Base-by-base conservation (phyloP, 2,113 vertebrate species). In the Ascaphus truei region DNA sequence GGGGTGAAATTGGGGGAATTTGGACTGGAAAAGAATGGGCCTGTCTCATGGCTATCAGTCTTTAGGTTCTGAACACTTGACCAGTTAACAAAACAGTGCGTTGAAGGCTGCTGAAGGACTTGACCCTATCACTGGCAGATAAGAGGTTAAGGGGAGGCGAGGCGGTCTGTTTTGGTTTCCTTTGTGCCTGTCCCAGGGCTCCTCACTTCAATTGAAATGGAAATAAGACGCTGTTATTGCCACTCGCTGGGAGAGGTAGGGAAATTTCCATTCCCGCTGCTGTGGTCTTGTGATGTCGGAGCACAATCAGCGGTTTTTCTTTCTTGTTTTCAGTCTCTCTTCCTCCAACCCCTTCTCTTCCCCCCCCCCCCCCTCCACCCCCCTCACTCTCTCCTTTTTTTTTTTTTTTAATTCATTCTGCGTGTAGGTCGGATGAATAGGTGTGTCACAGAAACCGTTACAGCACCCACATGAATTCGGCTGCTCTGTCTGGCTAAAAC, bases 181-280 rank as follows among this genome's bases (percentile, higher is more conserved):
- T 48, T 82, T 55, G 11, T 61, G 48, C 62, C 68, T 78, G 68
- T 82, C 76, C 76, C 36, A 60, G 57, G 55, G 65, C 66, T 59
- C 58, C 72, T 78, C 68, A 23, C 25, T 37, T 81, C 78, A 75
- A 81, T 85, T 87, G 73, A 75, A 67, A 84, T 85, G 76, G 81
- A 86, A 88, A 86, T 87, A 52, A 81, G 84, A 66, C 80, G 77
- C 75, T 72, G 50, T 8, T 30, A 72, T 60, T 59, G 63, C 73
- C 36, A 37, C 62, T 80, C 80, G 57, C 57, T 52, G 77, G 71
- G 77, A 76, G 75, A 74, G 76, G 77, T 80, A 78, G 85, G 86
- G 87, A 91, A 91, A 91, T 89, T 90, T 91, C 86, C 88, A 87
- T 79, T 88, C 41, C 67, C 73, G 71, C 77, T 64, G 65, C 53